Conservation (phyloP, 1,140 invertebrate species). For the Diachasma alloeum region DNA sequence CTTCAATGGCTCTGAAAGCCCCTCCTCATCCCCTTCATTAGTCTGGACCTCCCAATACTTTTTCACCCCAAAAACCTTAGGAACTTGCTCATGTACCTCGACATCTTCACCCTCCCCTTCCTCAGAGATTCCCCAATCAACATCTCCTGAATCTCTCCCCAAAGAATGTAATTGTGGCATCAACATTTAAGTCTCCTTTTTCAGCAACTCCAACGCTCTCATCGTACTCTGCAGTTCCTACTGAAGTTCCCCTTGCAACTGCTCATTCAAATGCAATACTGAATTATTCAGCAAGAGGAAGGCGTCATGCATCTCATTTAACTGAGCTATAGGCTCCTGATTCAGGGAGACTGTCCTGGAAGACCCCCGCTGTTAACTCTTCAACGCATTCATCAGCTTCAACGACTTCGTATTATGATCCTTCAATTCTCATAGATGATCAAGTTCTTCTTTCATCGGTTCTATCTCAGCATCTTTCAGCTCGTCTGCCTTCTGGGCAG, state of each 20-base stretch:
- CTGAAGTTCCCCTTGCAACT: constrained; percentile 79
- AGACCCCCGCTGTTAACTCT: constrained; percentile 94
- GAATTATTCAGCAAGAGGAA: constrained; percentile 86
- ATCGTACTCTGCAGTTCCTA: constrained; percentile 71
- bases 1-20: constrained; percentile 71
- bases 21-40: background rate
- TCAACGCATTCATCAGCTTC: constrained; percentile 81
- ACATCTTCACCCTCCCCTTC: too few species aligned
- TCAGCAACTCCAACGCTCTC: constrained; percentile 45
- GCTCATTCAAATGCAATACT: constrained; percentile 85
- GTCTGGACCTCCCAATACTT: too few species aligned
- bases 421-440: constrained; percentile 67
- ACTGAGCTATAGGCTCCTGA: constrained; percentile 86
- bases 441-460: constrained; percentile 65
- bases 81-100: too few species aligned
- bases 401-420: constrained; percentile 71
- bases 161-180: constrained; percentile 28
- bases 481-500: too few species aligned
- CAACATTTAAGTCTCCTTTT: constrained; percentile 39
- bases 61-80: too few species aligned
- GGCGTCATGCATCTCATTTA: constrained; percentile 86
- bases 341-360: constrained; percentile 93
- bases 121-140: too few species aligned
- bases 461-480: constrained; percentile 57
- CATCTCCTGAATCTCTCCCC: too few species aligned